phyloP scores from a whole-genome alignment of 1,140 invertebrate species.

The Lucilia sericata region DNA sequence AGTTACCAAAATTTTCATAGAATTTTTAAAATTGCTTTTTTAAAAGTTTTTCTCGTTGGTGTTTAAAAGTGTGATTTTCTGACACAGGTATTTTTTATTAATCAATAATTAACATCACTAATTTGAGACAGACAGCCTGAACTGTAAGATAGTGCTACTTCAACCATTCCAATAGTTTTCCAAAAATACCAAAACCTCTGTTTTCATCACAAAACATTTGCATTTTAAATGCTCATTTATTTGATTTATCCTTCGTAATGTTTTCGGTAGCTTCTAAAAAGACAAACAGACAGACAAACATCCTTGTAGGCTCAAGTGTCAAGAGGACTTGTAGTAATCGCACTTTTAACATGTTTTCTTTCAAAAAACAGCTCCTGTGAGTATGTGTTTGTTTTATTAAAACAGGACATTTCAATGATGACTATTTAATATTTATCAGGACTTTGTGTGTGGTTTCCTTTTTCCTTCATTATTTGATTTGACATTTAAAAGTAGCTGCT shows the following conservation, averaged over 20 bases:
- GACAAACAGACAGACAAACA: background rate
- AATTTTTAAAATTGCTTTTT: constrained; percentile 14
- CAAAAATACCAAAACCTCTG: background rate
- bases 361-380: background rate
- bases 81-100: too few relatives aligned
- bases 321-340: background rate
- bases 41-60: constrained; percentile 22
- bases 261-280: background rate
- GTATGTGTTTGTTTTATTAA: background rate
- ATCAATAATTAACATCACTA: background rate
- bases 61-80: too few relatives aligned
- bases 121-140: background rate
- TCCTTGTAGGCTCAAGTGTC: background rate
- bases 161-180: too few relatives aligned
- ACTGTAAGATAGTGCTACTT: too few relatives aligned
- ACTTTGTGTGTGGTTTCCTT: constrained; percentile 10
- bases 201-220: background rate
- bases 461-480: constrained; percentile 1
- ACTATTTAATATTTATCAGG: background rate
- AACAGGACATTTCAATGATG: background rate
- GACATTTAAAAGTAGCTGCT: background rate
- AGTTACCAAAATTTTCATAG: background rate
- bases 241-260: background rate
- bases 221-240: constrained; percentile 27
- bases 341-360: background rate